Evolutionary conservation across 2,888 invertebrate species (phyloP).

Genomic region (Heteromurus nitidus): DNA sequence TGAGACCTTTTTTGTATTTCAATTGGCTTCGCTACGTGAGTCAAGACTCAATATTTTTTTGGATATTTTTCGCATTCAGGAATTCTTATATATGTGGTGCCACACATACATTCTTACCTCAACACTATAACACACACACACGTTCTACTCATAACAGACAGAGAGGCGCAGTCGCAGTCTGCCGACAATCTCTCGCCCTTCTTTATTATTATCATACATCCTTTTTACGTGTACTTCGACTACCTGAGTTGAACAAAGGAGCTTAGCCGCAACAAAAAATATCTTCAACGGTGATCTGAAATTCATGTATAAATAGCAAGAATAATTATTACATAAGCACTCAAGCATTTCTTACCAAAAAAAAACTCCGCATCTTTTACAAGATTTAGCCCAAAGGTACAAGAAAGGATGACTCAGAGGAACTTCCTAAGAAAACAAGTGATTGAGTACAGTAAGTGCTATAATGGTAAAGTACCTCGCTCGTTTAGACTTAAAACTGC

Average conservation of each 20-base stretch:
- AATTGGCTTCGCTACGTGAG: conserved; percentile 17
- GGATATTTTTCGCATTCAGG: not conserved
- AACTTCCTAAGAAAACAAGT: conserved; percentile 59
- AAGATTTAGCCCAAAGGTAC: not conserved
- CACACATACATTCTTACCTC: not conserved
- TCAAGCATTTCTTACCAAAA: conserved; percentile 46
- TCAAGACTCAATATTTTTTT: not conserved
- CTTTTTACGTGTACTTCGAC: not conserved
- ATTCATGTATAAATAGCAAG: conserved; percentile 53
- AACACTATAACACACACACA: not conserved
- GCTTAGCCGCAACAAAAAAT: conserved; percentile 29
- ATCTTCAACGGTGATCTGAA: conserved; percentile 21
- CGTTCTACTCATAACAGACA: not conserved
- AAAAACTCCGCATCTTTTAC: not conserved
- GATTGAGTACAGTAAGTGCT: conserved; percentile 53
- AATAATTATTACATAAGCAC: conserved; percentile 51
- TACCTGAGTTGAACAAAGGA: not conserved
- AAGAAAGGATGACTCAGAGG: conserved; percentile 56
- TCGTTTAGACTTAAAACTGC: not conserved
- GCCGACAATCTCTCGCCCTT: conserved; percentile 6
- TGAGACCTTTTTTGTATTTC: conserved; percentile 9
- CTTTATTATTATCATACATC: not conserved
- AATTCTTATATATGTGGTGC: not conserved
- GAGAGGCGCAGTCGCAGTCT: no score
- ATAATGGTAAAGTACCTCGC: conserved; percentile 22